Evolutionary conservation across 1,140 invertebrate genomes (phyloP).

Genomic region (Papilio machaon): DNA sequence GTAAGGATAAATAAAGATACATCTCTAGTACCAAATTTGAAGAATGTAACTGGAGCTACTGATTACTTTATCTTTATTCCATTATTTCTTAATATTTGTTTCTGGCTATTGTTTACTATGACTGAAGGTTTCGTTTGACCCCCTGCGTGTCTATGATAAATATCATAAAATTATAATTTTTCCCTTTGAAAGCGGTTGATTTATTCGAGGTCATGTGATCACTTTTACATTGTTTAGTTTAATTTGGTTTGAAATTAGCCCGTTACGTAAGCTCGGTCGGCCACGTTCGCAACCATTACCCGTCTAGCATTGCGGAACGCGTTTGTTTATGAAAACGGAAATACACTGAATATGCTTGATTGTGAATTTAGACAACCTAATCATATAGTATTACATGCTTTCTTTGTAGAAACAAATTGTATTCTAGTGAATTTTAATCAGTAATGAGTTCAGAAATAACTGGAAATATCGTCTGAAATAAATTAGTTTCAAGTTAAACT

Average conservation of each 20-base stretch:
- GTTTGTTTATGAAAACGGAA: not conserved
- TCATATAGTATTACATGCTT: not conserved
- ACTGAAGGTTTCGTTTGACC: no score
- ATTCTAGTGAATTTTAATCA: no score
- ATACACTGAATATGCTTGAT: not conserved
- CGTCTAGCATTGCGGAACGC: slow-evolving; percentile 16
- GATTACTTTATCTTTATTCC: not conserved
- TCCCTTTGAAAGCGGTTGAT: not conserved
- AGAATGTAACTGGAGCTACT: not conserved
- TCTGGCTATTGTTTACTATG: no score
- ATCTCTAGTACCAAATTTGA: not conserved
- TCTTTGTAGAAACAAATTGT: no score
- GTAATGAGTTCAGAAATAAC: not conserved
- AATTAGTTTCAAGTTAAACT: not conserved
- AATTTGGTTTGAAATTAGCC: not conserved
- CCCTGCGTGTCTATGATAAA: no score
- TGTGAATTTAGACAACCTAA: not conserved
- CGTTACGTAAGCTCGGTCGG: not conserved
- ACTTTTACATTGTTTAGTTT: not conserved
- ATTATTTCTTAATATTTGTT: not conserved
- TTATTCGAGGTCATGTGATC: not conserved
- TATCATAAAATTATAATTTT: not conserved
- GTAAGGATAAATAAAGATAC: not conserved
- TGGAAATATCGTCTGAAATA: not conserved
- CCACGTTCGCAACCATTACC: not conserved